A percentile compares a stretch with the other conserved stretches of the same genome.
These are phyloP conservation scores for Bergia puertoricense DNA, from an alignment of 92 coral and sea anemone genomes.

Conservation along the genomic window DNA sequence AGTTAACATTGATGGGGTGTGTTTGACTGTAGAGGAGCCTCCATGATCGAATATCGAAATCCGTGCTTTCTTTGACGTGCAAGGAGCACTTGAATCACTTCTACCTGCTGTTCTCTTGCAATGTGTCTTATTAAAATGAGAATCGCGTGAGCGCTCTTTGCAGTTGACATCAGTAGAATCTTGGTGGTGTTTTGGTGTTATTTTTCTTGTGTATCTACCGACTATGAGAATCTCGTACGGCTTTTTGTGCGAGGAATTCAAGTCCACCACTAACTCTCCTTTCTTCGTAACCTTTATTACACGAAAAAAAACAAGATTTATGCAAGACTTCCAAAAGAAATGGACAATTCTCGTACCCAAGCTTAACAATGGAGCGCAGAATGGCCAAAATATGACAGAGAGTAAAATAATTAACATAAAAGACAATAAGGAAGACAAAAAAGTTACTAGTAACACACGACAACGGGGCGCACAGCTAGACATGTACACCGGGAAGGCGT, in stretches of 20 bases:
- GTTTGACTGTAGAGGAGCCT: background rate
- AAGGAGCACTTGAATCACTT: background rate
- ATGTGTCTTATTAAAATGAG: background rate
- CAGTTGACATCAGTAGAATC: background rate
- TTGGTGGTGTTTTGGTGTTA: background rate
- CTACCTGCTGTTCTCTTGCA: background rate
- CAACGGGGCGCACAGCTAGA: too few relatives aligned
- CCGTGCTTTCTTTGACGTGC: background rate
- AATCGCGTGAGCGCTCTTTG: background rate
- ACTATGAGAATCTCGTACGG: conserved; percentile 90
- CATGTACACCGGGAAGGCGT: too few relatives aligned
- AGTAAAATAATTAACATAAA: too few relatives aligned
- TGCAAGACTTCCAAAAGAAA: too few relatives aligned
- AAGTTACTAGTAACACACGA: too few relatives aligned
- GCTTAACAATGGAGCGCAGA: too few relatives aligned
- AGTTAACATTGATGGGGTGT: background rate
- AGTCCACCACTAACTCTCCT: conserved; percentile 83
- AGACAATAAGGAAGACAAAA: too few relatives aligned
- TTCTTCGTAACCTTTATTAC: conserved; percentile 69
- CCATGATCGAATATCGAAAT: background rate
- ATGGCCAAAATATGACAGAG: too few relatives aligned
- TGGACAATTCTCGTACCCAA: too few relatives aligned
- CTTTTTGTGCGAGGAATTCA: conserved; percentile 91
- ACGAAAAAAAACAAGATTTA: background rate
- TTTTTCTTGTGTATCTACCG: conserved; percentile 60